Conservation (phyloP, 2,113 vertebrate species). For the Neolamprologus tretocephalus region DNA sequence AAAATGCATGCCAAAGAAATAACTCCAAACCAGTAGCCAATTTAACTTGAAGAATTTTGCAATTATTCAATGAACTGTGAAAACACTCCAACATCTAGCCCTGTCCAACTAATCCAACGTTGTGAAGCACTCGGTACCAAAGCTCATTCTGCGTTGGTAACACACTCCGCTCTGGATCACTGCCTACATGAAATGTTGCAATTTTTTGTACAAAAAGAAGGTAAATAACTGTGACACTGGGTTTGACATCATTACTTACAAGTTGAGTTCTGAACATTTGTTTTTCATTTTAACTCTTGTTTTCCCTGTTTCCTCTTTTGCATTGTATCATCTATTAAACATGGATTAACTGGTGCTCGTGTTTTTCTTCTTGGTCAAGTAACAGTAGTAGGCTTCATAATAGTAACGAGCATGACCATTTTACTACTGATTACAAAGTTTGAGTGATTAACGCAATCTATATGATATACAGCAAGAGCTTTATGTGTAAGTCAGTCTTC, state of each 20-base stretch:
- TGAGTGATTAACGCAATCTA: background rate
- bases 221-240: background rate
- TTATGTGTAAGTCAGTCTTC: background rate
- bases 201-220: background rate
- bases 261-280: background rate
- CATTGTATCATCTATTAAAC: constrained; percentile 54
- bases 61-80: background rate
- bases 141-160: background rate
- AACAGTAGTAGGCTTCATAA: background rate
- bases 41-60: constrained; percentile 5
- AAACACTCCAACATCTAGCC: background rate
- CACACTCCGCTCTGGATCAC: background rate
- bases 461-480: background rate
- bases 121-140: background rate
- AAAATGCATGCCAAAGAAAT: background rate
- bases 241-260: constrained; percentile 9
- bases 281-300: constrained; percentile 19
- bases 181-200: background rate
- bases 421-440: background rate
- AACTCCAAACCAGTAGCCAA: background rate
- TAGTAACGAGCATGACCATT: background rate
- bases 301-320: constrained; percentile 12
- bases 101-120: background rate
- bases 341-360: constrained; percentile 29
- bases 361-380: background rate